Evolutionary conservation across 2,888 invertebrate genomes (phyloP).

Genomic region (Thumatha senex): DNA sequence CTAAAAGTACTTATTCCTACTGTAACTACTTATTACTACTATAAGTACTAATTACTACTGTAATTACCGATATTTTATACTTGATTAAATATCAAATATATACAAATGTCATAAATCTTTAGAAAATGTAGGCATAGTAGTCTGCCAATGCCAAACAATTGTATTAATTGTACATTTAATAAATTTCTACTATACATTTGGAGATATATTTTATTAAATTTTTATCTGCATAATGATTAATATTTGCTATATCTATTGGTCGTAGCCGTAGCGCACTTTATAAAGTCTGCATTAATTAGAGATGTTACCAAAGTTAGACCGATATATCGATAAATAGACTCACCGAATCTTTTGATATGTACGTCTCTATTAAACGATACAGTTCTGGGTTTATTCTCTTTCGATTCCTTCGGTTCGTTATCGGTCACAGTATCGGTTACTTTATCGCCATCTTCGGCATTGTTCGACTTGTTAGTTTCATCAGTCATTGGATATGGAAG

Average conservation of each 20-base stretch:
- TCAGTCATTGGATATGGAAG: conserved; percentile 70
- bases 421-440: conserved; percentile 43
- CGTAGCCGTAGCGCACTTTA: background rate
- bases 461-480: conserved; percentile 71
- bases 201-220: too few relatives aligned
- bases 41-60: too few relatives aligned
- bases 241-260: background rate
- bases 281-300: conserved; percentile 2
- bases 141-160: too few relatives aligned
- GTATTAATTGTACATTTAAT: too few relatives aligned
- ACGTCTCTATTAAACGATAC: conserved; percentile 96
- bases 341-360: conserved; percentile 95
- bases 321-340: conserved; percentile 56
- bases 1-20: too few relatives aligned
- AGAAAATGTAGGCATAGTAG: too few relatives aligned
- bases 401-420: conserved; percentile 72
- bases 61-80: too few relatives aligned
- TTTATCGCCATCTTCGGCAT: conserved; percentile 70
- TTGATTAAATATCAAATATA: too few relatives aligned
- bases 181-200: too few relatives aligned
- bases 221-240: background rate
- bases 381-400: conserved; percentile 83
- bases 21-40: too few relatives aligned
- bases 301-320: conserved; percentile 12
- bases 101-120: too few relatives aligned